Percentiles rank a stretch among this genome's conserved stretches.
Conservation (phyloP, 1,140 invertebrate genomes). For the Saccostrea echinata region DNA sequence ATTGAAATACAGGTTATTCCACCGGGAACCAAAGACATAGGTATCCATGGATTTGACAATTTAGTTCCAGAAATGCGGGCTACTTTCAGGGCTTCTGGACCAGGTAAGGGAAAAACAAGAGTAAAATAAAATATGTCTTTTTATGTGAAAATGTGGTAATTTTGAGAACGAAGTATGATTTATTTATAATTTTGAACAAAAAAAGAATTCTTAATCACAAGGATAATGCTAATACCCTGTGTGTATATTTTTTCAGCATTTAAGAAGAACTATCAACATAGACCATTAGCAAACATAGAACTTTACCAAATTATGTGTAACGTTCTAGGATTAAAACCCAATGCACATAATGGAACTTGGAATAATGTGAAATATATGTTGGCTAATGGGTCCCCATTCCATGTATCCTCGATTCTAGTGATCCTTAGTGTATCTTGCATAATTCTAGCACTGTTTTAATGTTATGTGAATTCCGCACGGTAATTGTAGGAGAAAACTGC, state of each 20-base stretch:
- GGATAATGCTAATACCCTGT: too few relatives aligned
- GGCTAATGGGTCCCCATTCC: neutral
- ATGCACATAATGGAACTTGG: conserved; percentile 63
- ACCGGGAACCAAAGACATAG: neutral
- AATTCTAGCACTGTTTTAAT: too few relatives aligned
- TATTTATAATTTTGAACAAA: too few relatives aligned
- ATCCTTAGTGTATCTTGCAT: neutral
- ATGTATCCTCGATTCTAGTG: neutral
- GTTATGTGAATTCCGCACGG: too few relatives aligned
- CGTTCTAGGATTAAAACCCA: conserved; percentile 68
- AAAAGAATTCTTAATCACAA: too few relatives aligned
- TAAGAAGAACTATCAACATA: conserved; percentile 57
- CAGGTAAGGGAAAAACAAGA: too few relatives aligned
- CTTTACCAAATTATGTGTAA: conserved; percentile 76
- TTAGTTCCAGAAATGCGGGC: neutral
- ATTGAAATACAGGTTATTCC: neutral
- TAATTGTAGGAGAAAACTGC: too few relatives aligned
- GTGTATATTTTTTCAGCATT: conserved; percentile 58
- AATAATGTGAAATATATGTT: conserved; percentile 47
- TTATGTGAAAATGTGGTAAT: too few relatives aligned
- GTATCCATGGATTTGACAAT: conserved; percentile 24
- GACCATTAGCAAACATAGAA: conserved; percentile 71
- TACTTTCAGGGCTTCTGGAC: neutral
- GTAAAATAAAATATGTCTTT: too few relatives aligned
- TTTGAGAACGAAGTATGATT: too few relatives aligned